Conservation (phyloP, 1,140 invertebrate species). For the Aphelenchoides fujianensis region DNA sequence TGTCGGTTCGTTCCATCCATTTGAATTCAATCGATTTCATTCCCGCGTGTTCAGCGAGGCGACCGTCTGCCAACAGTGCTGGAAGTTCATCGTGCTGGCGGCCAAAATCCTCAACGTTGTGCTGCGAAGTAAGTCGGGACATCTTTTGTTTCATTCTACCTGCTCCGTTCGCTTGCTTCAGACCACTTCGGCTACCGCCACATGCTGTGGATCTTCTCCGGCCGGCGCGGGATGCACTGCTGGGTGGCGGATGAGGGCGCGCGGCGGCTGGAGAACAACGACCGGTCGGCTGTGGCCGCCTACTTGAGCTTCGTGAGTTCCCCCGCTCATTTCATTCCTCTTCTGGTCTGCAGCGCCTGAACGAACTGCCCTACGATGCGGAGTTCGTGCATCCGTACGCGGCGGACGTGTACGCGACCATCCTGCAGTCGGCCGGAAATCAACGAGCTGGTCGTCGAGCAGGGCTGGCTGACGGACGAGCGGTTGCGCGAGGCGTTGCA, state of each 20-base stretch:
- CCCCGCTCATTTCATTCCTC: constrained; percentile 19
- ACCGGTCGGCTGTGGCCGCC: constrained; percentile 75
- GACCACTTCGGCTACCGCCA: constrained; percentile 91
- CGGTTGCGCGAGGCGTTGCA: background rate
- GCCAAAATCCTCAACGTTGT: constrained; percentile 82
- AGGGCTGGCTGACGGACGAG: constrained; percentile 50
- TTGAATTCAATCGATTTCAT: background rate
- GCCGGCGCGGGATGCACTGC: constrained; percentile 90
- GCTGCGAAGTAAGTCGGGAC: constrained; percentile 71
- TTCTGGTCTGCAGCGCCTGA: constrained; percentile 58
- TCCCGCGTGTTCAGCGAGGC: constrained; percentile 71
- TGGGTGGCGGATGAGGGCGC: constrained; percentile 90
- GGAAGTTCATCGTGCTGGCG: constrained; percentile 92
- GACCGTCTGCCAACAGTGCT: constrained; percentile 86
- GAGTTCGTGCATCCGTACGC: constrained; percentile 37
- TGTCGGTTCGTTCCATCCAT: constrained; percentile 66
- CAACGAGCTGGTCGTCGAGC: constrained; percentile 48
- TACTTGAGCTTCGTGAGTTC: constrained; percentile 70
- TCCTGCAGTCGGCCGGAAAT: constrained; percentile 47
- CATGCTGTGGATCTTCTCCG: constrained; percentile 93
- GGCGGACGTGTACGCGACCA: constrained; percentile 32
- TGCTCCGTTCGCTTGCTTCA: constrained; percentile 63
- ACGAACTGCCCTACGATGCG: constrained; percentile 21
- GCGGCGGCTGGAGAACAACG: constrained; percentile 71
- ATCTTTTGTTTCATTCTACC: constrained; percentile 11